phyloP scores from a whole-genome alignment of 2,797 vertebrate genomes.

The Halcyon badia region DNA sequence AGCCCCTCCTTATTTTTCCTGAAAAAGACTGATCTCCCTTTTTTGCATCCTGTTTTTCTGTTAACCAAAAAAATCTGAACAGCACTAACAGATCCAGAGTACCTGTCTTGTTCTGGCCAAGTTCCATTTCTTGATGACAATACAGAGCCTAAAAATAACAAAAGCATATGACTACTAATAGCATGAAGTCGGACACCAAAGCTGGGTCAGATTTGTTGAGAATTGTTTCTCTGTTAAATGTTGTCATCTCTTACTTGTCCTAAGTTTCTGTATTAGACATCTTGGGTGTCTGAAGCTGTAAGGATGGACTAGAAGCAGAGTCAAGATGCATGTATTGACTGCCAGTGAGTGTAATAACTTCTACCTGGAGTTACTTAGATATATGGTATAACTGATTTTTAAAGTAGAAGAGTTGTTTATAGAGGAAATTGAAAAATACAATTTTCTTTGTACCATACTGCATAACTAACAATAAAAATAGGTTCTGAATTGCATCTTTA shows the following conservation, averaged over 20 bases:
- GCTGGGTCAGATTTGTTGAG: background rate
- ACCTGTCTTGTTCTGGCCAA: background rate
- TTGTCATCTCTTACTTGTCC: background rate
- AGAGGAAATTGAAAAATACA: background rate
- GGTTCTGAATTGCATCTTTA: background rate
- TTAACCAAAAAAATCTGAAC: background rate
- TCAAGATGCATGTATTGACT: background rate
- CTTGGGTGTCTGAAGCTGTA: background rate
- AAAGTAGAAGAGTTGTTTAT: background rate
- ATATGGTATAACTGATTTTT: background rate
- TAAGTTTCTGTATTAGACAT: background rate
- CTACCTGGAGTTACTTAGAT: background rate
- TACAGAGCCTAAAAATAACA: background rate
- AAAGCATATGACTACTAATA: background rate
- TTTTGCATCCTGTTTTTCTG: background rate
- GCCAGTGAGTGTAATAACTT: background rate
- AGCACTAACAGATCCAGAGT: background rate
- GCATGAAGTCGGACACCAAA: background rate
- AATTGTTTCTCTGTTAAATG: background rate
- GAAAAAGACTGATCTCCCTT: background rate
- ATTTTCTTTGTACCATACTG: background rate
- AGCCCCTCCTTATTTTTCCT: background rate
- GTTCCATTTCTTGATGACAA: background rate
- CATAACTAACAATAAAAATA: background rate
- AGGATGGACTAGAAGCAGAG: background rate